Percentiles rank a stretch among this genome's conserved stretches.
Conservation (phyloP, 2,113 vertebrate genomes). For the Xiphorhynchus elegans region DNA sequence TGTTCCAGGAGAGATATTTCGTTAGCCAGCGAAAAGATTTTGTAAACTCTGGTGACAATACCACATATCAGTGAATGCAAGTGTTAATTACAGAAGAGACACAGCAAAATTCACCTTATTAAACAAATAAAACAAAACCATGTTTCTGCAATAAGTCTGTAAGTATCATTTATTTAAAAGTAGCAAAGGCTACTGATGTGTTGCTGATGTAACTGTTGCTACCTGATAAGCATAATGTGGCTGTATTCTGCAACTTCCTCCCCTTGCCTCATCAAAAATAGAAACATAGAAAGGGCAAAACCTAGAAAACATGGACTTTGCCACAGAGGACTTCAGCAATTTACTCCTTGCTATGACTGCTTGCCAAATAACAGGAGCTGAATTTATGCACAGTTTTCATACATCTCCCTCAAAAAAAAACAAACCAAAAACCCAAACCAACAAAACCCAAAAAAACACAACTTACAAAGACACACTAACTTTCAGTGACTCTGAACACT, state of each 20-base stretch:
- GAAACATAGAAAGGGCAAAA: not conserved
- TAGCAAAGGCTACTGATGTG: not conserved
- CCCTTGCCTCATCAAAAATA: not conserved
- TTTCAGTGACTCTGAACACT: not conserved
- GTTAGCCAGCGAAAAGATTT: not conserved
- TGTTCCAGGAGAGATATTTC: not conserved
- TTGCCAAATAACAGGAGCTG: not conserved
- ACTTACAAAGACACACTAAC: not conserved
- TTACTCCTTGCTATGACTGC: not conserved
- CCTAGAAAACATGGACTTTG: not conserved
- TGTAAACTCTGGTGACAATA: not conserved
- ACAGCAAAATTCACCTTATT: not conserved
- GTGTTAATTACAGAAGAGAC: not conserved
- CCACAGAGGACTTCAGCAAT: not conserved
- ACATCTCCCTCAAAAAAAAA: not conserved
- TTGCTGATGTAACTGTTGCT: not conserved
- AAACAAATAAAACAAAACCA: not conserved
- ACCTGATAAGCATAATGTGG: not conserved
- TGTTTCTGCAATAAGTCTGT: not conserved
- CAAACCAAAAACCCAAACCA: not conserved
- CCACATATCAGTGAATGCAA: accelerated
- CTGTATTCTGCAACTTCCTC: not conserved
- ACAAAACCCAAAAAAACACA: no score
- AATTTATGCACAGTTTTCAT: not conserved
- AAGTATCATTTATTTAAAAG: not conserved